A percentile compares a stretch with the other conserved stretches of the same genome.
These are phyloP conservation scores for Montipora foliosa DNA, from an alignment of 64 coral and sea anemone genomes.

Conservation along the genomic window DNA sequence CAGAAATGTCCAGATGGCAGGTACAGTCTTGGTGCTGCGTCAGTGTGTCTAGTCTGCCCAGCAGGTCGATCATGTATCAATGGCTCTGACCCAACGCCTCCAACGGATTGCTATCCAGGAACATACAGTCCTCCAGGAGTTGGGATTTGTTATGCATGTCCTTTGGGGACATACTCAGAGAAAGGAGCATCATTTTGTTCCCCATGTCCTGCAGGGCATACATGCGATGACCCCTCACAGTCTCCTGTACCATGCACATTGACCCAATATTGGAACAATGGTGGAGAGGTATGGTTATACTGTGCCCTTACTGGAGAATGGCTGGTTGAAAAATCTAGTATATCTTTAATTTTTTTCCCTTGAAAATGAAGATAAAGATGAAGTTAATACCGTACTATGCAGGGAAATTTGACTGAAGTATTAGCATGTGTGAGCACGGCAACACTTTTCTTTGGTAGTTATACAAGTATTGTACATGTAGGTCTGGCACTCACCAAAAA, in stretches of 20 bases:
- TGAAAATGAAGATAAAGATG: too few relatives aligned
- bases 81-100: conserved; percentile 73
- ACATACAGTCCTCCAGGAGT: conserved; percentile 87
- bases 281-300: conserved; percentile 72
- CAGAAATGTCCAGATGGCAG: conserved; percentile 95
- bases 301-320: not conserved
- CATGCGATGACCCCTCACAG: conserved; percentile 85
- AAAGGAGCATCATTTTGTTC: conserved; percentile 80
- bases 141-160: conserved; percentile 84
- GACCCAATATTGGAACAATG: conserved; percentile 93
- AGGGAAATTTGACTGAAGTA: too few relatives aligned
- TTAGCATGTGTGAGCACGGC: too few relatives aligned
- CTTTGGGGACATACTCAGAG: conserved; percentile 55
- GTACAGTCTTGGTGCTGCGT: conserved; percentile 80
- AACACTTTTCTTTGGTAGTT: too few relatives aligned
- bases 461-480: too few relatives aligned
- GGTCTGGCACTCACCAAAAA: too few relatives aligned
- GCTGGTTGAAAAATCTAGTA: too few relatives aligned
- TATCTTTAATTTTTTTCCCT: too few relatives aligned
- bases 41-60: conserved; percentile 75
- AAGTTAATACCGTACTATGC: too few relatives aligned
- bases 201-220: conserved; percentile 87
- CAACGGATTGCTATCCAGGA: conserved; percentile 77
- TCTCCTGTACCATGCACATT: conserved; percentile 59
- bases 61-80: conserved; percentile 78